phyloP scores from a whole-genome alignment of 2,113 vertebrate species.

The Sula dactylatra region DNA sequence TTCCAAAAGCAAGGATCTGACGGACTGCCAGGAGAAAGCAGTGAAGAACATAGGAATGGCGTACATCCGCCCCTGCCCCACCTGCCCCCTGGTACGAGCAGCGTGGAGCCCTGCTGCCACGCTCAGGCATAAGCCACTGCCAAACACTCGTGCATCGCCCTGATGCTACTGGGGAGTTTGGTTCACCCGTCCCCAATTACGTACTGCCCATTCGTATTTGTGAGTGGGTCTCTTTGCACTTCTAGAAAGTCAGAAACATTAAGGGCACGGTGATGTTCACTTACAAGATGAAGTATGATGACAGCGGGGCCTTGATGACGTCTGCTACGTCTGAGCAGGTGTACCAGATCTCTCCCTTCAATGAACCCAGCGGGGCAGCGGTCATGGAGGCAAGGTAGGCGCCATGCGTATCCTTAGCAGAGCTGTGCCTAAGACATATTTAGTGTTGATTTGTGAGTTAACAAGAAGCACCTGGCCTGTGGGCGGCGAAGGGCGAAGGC shows the following conservation, averaged over 20 bases:
- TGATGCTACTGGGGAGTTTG: not conserved
- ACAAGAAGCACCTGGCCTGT: not conserved
- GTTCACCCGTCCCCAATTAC: not conserved
- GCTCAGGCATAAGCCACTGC: not conserved
- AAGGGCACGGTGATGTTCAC: slow-evolving; percentile 73
- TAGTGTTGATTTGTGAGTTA: not conserved
- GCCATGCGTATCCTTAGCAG: accelerated
- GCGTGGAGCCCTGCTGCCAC: accelerated
- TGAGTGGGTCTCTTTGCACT: not conserved
- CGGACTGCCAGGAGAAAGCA: slow-evolving; percentile 77
- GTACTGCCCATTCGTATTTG: accelerated
- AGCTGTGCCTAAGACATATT: not conserved
- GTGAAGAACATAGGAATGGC: slow-evolving; percentile 76
- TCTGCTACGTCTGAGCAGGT: slow-evolving; percentile 74
- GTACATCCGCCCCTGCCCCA: slow-evolving; percentile 72
- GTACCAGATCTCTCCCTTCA: slow-evolving; percentile 80
- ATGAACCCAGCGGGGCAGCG: slow-evolving; percentile 71
- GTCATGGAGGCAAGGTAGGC: slow-evolving; percentile 78
- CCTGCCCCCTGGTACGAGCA: slow-evolving; percentile 69
- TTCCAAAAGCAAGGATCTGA: slow-evolving; percentile 83
- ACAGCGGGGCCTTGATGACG: slow-evolving; percentile 53
- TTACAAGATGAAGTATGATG: slow-evolving; percentile 75
- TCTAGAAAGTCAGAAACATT: slow-evolving; percentile 74
- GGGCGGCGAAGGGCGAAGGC: not conserved
- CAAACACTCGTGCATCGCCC: accelerated